Percentiles rank a stretch among this genome's conserved stretches.
phyloP scores from a whole-genome alignment of 2,797 vertebrate genomes.

The Smutsia temminckii region DNA sequence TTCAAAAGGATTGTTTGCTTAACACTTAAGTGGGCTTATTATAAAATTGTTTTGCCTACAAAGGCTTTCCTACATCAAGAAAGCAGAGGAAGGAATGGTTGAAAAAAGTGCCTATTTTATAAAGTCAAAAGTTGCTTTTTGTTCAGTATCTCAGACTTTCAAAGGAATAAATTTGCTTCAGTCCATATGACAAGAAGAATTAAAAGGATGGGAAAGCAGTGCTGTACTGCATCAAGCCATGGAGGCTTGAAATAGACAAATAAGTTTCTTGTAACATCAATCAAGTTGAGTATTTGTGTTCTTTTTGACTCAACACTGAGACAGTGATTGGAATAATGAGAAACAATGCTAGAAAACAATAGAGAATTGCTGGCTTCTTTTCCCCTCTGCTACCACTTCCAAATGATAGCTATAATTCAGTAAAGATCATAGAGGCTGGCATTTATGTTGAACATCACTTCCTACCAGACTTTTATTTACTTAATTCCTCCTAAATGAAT shows the following conservation, averaged over 20 bases:
- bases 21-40: neutral
- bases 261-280: constrained; percentile 32
- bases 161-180: constrained; percentile 37
- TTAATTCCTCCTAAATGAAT: constrained; percentile 71
- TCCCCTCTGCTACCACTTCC: neutral
- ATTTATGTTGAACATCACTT: constrained; percentile 56
- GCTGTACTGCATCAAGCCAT: neutral
- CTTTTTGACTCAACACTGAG: constrained; percentile 56
- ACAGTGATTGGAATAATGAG: constrained; percentile 52
- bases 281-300: constrained; percentile 17
- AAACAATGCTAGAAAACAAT: constrained; percentile 59
- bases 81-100: neutral
- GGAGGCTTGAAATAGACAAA: constrained; percentile 47
- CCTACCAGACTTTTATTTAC: constrained; percentile 65
- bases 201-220: constrained; percentile 8
- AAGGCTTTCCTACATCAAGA: neutral
- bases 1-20: neutral
- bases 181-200: constrained; percentile 1
- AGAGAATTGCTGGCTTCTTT: neutral
- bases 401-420: constrained; percentile 70
- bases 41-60: neutral
- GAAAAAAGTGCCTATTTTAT: neutral
- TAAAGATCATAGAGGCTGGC: constrained; percentile 49
- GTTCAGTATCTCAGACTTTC: constrained; percentile 6
- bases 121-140: constrained; percentile 48